Conservation (phyloP, 2,113 vertebrate genomes). For the pig (Sus scrofa) region T2T-Sscrofa CM000830.6:86944501-86945000, state of each 20-base stretch:
- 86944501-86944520: not conserved
- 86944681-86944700: not conserved
- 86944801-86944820: conserved; percentile 9
- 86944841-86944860: not conserved
- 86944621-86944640: not conserved
- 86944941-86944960: not conserved
- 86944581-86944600: not conserved
- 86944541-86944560: not conserved
- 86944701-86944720: not conserved
- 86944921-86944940: not conserved
- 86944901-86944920: not conserved
- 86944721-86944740: not conserved
- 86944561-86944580: not conserved
- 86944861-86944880: not conserved
- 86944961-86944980: not conserved
- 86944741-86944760: not conserved
- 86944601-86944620: not conserved
- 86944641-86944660: not conserved
- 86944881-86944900: not conserved
- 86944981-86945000: not conserved
- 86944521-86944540: not conserved
- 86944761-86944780: not conserved
- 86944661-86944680: not conserved
- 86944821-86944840: not conserved
- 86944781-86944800: not conserved